Conservation (phyloP, 2,888 invertebrate species). For the Eledone cirrhosa region DNA sequence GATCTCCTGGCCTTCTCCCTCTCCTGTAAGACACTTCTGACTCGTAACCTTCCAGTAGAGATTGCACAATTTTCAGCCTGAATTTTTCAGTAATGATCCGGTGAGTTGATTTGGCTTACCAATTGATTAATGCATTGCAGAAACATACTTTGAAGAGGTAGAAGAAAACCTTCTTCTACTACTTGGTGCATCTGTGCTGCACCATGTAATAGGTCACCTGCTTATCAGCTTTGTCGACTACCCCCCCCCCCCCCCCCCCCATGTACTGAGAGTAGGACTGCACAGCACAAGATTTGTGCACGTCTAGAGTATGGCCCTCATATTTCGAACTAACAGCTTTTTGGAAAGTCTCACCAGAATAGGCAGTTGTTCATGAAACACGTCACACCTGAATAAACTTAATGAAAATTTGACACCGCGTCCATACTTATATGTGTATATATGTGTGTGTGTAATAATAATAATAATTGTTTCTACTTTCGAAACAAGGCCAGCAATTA, state of each 20-base stretch:
- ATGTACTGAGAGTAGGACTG: background rate
- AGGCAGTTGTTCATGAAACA: no score
- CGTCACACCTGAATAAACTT: no score
- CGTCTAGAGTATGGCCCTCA: background rate
- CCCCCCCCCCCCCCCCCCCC: background rate
- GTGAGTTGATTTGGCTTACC: slow-evolving; percentile 9
- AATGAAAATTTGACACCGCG: no score
- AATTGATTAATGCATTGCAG: background rate
- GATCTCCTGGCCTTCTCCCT: background rate
- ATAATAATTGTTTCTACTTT: no score
- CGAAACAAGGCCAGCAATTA: no score
- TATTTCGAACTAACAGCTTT: background rate
- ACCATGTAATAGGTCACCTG: background rate
- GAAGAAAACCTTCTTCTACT: background rate
- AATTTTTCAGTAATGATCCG: background rate
- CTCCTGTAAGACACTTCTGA: background rate
- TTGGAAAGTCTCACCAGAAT: no score
- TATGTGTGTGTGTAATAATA: no score
- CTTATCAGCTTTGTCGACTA: background rate
- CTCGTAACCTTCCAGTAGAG: background rate
- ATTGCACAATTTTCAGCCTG: slow-evolving; percentile 6
- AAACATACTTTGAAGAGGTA: background rate
- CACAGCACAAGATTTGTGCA: background rate
- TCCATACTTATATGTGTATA: no score
- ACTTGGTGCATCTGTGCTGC: background rate